Conservation (phyloP, 2,797 vertebrate genomes). For the Eulemur coronatus region DNA sequence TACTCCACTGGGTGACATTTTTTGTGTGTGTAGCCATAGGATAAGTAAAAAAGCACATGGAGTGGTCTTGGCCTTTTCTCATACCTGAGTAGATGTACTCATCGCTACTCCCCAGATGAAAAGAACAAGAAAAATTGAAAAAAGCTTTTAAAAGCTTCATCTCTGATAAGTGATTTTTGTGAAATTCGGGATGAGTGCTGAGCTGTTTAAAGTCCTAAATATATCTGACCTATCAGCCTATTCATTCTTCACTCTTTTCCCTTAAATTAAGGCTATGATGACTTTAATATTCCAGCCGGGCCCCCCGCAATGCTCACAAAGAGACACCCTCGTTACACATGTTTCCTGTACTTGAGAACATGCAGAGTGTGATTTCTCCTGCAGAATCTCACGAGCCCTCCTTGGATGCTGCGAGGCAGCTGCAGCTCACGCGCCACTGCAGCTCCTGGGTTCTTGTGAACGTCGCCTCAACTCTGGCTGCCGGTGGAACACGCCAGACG, state of each 20-base stretch:
- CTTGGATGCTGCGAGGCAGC: background rate
- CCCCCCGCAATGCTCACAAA: background rate
- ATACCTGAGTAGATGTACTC: background rate
- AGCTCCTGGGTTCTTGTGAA: slow-evolving; percentile 38
- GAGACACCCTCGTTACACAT: background rate
- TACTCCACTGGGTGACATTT: background rate
- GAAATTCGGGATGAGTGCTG: background rate
- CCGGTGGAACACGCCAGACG: slow-evolving; percentile 47
- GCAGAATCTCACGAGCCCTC: background rate
- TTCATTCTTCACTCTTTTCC: background rate
- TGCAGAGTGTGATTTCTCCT: background rate
- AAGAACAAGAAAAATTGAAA: slow-evolving; percentile 7
- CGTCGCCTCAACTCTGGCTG: background rate
- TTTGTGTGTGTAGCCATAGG: background rate
- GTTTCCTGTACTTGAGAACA: background rate
- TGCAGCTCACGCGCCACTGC: background rate
- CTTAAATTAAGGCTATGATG: background rate
- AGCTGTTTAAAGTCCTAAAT: slow-evolving; percentile 1
- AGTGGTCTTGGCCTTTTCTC: background rate
- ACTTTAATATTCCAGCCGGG: background rate
- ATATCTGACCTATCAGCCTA: background rate
- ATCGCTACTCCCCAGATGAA: background rate
- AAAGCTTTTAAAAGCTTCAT: background rate
- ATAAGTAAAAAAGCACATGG: background rate
- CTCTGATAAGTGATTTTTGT: background rate